Evolutionary conservation across 2,113 vertebrate species (phyloP).

Genomic region (Ptilonorhynchus violaceus): DNA sequence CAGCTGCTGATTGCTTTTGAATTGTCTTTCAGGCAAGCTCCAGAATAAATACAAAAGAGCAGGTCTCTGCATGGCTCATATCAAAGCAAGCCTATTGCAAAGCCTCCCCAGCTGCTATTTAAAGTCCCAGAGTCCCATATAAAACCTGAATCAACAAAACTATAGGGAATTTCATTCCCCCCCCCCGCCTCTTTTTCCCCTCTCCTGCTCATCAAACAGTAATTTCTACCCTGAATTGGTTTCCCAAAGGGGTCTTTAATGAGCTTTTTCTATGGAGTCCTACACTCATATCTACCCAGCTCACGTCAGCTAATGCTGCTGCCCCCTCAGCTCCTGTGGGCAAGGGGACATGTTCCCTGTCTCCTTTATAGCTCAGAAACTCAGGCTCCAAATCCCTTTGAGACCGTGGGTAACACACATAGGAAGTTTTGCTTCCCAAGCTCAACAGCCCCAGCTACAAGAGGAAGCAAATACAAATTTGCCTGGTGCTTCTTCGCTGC

Average conservation of each 20-base stretch:
- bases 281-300: not conserved
- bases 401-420: accelerated
- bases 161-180: slow-evolving; percentile 21
- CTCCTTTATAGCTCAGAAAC: not conserved
- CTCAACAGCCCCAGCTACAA: not conserved
- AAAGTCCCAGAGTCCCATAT: not conserved
- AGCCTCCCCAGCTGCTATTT: not conserved
- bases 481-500: not conserved
- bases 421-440: not conserved
- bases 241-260: slow-evolving; percentile 34
- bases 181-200: not conserved
- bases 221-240: slow-evolving; percentile 15
- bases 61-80: not conserved
- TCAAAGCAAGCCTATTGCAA: not conserved
- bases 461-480: not conserved
- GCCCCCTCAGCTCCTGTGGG: not conserved
- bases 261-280: not conserved
- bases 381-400: not conserved
- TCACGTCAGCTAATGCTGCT: not conserved
- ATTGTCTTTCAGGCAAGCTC: slow-evolving; percentile 48
- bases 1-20: slow-evolving; percentile 49
- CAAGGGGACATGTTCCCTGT: not conserved
- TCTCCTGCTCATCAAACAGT: slow-evolving; percentile 30
- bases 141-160: slow-evolving; percentile 36
- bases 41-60: slow-evolving; percentile 54